phyloP scores from a whole-genome alignment of 1,140 invertebrate genomes.

The Augochlora pura region DNA sequence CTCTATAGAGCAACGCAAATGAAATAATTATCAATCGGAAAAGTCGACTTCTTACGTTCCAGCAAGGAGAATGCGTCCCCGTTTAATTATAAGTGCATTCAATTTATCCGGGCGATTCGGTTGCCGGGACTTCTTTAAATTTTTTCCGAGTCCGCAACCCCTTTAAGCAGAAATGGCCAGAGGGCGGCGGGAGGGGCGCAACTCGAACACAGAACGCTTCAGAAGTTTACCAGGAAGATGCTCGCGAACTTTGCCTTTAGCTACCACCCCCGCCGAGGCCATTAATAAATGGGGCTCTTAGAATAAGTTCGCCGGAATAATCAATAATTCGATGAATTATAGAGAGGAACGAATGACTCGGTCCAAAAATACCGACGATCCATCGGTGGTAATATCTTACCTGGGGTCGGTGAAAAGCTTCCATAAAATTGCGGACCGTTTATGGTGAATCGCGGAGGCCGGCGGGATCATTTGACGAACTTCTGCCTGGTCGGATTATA shows the following conservation, averaged over 20 bases:
- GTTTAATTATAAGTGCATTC: constrained; percentile 48
- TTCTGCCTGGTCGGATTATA: neutral
- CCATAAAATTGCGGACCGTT: neutral
- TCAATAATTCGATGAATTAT: constrained; percentile 50
- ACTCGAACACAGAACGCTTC: constrained; percentile 29
- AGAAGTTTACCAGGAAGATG: constrained; percentile 52
- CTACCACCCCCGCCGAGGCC: constrained; percentile 8
- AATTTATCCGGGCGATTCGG: constrained; percentile 16
- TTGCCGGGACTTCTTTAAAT: constrained; percentile 39
- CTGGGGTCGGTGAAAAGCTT: neutral
- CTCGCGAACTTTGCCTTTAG: constrained; percentile 50
- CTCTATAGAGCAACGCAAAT: no score
- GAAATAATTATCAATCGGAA: no score
- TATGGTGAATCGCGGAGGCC: neutral
- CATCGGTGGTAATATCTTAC: neutral
- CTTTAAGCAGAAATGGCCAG: no score
- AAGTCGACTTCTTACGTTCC: no score
- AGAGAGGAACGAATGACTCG: constrained; percentile 35
- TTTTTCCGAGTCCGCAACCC: constrained; percentile 14
- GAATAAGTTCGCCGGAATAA: constrained; percentile 50
- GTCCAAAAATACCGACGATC: neutral
- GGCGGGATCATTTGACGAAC: neutral
- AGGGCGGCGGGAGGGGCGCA: constrained; percentile 22
- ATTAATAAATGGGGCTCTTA: constrained; percentile 53
- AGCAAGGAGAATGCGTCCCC: neutral